Base-by-base conservation (phyloP, 2,113 vertebrate species). In the Microcebus griseorufus region DNA sequence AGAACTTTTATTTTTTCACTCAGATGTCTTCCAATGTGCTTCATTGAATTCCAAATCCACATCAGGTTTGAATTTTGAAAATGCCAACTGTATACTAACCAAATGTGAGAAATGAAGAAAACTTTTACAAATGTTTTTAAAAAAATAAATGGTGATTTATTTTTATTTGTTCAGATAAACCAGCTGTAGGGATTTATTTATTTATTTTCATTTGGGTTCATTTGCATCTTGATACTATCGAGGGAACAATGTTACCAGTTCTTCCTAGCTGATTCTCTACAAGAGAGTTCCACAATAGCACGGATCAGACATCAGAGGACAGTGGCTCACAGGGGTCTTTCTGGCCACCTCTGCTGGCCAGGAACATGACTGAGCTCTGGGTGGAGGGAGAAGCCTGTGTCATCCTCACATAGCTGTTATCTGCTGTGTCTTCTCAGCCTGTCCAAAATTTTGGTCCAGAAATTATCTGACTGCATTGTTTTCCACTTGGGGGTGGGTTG, bases 51-150 rank as follows among this genome's bases (percentile, higher is more conserved):
- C 93, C 93, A 98, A 96, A 97, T 78, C 96, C 95, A 96, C 96
- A 95, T 97, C 96, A 97, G 97, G 93, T 96, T 98, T 92, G 90
- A 90, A 97, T 98, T 95, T 95, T 97, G 97, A 96, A 98, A 98
- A 98, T 97, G 96, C 96, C 97, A 98, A 97, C 94, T 97, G 93
- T 98, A 95, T 97, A 93, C 95, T 96, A 85, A 95, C 84, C 65
- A 88, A 95, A 98, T 81, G 93, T 98, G 96, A 95, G 96, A 98
- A 97, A 96, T 78, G 95, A 88, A 94, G 96, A 93, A 96, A 97
- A 97, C 92, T 90, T 97, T 81, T 73, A 87, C 93, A 91, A 93
- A 90, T 93, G 75, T 85, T 96, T 94, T 94, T 95, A 69, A 34
- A 34, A 6, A 83, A 95, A 92, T 83, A 97, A 96, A 85, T 65